Evolutionary conservation across 37 sponge, comb jelly and placozoan genomes (phyloP).

Genomic region (Spongilla lacustris): DNA sequence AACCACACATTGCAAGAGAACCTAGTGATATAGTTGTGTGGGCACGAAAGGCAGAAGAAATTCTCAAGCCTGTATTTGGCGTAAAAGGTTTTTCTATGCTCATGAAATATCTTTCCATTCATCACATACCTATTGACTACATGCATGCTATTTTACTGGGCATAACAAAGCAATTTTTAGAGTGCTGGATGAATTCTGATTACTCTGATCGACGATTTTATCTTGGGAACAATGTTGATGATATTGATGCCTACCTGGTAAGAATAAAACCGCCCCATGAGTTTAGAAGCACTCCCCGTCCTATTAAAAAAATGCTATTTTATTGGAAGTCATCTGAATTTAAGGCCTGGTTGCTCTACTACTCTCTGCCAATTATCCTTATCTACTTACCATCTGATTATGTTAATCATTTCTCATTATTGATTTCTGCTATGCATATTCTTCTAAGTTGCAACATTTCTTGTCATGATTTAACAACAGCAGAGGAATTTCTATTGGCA

Average conservation of each 20-base stretch:
- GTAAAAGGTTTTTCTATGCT: too few relatives aligned
- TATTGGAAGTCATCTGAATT: conserved; percentile 24
- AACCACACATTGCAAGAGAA: background rate
- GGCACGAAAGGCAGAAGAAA: too few relatives aligned
- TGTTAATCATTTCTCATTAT: conserved; percentile 10
- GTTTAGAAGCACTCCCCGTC: conserved; percentile 17
- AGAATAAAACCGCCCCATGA: conserved; percentile 22
- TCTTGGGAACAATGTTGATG: background rate
- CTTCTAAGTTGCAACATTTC: background rate
- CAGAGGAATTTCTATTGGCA: background rate
- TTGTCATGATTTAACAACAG: background rate
- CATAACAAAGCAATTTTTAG: too few relatives aligned
- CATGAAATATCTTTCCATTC: too few relatives aligned
- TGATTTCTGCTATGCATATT: conserved; percentile 12
- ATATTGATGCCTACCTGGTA: background rate
- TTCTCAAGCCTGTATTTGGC: too few relatives aligned
- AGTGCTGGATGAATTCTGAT: background rate
- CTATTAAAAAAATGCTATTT: background rate
- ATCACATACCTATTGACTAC: too few relatives aligned
- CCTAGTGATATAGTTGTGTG: too few relatives aligned
- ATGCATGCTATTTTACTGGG: too few relatives aligned
- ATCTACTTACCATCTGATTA: conserved; percentile 4
- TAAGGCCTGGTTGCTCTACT: conserved; percentile 5
- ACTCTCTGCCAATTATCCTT: conserved; percentile 2
- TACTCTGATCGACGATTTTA: conserved; percentile 1